These are phyloP conservation scores for Notolabrus celidotus DNA, from an alignment of 2,797 vertebrate species.

Conservation along the genomic window DNA sequence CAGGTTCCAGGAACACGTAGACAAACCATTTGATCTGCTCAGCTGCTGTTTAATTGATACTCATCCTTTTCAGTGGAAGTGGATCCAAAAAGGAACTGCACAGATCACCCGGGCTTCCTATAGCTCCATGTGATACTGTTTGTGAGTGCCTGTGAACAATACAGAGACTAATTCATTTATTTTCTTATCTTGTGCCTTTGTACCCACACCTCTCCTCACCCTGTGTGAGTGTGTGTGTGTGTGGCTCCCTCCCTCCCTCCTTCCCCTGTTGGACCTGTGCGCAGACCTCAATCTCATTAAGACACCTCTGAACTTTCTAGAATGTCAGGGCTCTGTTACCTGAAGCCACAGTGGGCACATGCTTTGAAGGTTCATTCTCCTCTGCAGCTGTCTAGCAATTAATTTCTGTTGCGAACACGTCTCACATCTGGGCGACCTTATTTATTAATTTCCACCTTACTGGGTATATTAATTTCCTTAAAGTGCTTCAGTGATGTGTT, in stretches of 20 bases:
- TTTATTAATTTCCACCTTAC: slow-evolving; percentile 13
- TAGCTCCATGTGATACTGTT: slow-evolving; percentile 49
- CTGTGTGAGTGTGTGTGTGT: slow-evolving; percentile 1
- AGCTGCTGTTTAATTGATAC: slow-evolving; percentile 61
- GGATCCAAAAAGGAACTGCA: slow-evolving; percentile 61
- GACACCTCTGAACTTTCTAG: slow-evolving; percentile 73
- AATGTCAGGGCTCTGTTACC: slow-evolving; percentile 71
- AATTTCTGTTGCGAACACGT: slow-evolving; percentile 28
- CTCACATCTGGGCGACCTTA: slow-evolving; percentile 34
- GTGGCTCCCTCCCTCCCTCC: slow-evolving; percentile 1
- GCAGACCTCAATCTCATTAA: slow-evolving; percentile 73
- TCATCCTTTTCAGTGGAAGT: slow-evolving; percentile 59
- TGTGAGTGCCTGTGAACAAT: slow-evolving; percentile 26
- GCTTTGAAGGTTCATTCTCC: slow-evolving; percentile 33
- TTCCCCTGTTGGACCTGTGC: slow-evolving; percentile 23
- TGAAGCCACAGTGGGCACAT: slow-evolving; percentile 29
- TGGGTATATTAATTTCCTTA: slow-evolving; percentile 1
- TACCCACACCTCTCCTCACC: neutral
- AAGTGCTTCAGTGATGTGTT: neutral
- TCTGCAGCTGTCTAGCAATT: slow-evolving; percentile 44
- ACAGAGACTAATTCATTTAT: slow-evolving; percentile 36
- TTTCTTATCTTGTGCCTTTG: slow-evolving; percentile 40
- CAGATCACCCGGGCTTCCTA: slow-evolving; percentile 63
- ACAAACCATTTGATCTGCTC: slow-evolving; percentile 39
- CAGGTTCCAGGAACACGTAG: neutral